Evolutionary conservation across 2,888 invertebrate genomes (phyloP).

Genomic region (Thecocarcelia acutangulata): DNA sequence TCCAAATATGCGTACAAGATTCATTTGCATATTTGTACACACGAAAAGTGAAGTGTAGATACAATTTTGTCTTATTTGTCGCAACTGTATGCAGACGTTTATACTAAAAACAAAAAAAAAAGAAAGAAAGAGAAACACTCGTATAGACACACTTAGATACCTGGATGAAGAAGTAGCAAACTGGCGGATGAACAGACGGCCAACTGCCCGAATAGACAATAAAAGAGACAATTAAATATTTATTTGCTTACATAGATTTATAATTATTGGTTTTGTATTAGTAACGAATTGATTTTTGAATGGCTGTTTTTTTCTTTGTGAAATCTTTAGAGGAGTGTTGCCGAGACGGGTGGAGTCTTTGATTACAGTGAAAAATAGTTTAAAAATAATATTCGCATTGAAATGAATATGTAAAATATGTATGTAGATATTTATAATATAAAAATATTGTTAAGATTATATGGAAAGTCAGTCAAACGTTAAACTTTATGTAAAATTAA

Average conservation of each 20-base stretch:
- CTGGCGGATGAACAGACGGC: conserved; percentile 21
- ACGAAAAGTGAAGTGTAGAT: not conserved
- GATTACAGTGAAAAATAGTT: not conserved
- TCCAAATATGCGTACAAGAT: conserved; percentile 67
- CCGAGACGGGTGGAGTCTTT: conserved; percentile 45
- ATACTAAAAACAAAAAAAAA: conserved; percentile 10
- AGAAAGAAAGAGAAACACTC: too few relatives aligned
- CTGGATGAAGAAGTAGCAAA: conserved; percentile 36
- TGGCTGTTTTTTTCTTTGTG: conserved; percentile 18
- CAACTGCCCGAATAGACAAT: conserved; percentile 12
- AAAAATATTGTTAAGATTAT: too few relatives aligned
- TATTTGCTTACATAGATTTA: conserved; percentile 24
- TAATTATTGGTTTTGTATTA: conserved; percentile 17
- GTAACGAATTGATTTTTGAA: conserved; percentile 32
- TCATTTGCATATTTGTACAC: conserved; percentile 62
- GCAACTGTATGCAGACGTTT: conserved; percentile 44
- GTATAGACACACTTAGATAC: not conserved
- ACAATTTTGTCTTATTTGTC: conserved; percentile 34
- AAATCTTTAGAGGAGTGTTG: conserved; percentile 42
- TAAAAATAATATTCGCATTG: not conserved
- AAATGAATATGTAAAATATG: too few relatives aligned
- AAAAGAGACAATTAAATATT: conserved; percentile 35
- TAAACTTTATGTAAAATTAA: too few relatives aligned
- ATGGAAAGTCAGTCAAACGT: too few relatives aligned
- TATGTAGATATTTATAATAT: too few relatives aligned